phyloP scores from a whole-genome alignment of 2,113 vertebrate genomes.

The Platysteira castanea region DNA sequence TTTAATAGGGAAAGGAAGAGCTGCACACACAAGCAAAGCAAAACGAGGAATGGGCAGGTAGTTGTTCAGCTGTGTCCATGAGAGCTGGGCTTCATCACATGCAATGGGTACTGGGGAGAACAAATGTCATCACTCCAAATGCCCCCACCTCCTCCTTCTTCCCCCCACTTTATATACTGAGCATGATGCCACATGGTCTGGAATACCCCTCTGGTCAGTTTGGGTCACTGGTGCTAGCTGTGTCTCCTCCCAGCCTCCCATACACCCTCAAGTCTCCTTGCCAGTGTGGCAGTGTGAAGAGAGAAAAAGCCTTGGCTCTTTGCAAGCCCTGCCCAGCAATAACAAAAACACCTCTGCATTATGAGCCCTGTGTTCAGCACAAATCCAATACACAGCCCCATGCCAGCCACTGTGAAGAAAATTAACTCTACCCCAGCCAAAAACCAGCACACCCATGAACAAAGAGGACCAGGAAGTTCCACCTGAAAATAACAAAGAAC shows the following conservation, averaged over 20 bases:
- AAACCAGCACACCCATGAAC: background rate
- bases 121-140: accelerated
- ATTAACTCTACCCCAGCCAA: background rate
- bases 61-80: background rate
- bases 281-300: background rate
- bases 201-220: background rate
- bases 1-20: background rate
- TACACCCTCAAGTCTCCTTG: background rate
- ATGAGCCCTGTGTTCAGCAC: background rate
- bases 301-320: background rate
- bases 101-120: background rate
- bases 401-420: background rate
- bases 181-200: background rate
- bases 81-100: background rate
- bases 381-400: background rate
- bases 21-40: background rate
- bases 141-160: accelerated
- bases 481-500: background rate
- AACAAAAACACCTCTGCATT: background rate
- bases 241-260: background rate
- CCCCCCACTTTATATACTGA: no score
- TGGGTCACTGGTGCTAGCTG: background rate
- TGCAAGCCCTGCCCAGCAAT: background rate
- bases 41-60: no score
- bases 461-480: background rate